Evolutionary conservation across 2,888 invertebrate genomes (phyloP), one percentile per base, ranked within the genome.

Genomic region (Nephrotoma flavescens): DNA sequence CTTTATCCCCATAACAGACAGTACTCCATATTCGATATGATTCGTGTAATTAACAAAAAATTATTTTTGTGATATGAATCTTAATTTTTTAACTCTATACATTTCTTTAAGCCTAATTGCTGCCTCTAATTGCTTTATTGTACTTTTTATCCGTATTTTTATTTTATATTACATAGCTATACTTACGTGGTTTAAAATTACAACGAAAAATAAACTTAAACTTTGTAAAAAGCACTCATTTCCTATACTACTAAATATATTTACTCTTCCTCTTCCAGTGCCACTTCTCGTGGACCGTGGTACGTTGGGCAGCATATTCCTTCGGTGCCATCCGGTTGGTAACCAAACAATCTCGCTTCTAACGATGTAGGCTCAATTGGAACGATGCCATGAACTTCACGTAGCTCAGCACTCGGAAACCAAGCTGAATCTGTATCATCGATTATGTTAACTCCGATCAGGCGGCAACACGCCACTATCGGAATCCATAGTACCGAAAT

Each of bases 401-500:
- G 95, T 0, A 98, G 93, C 89, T 97, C 97, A 44, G 95, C 95
- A 0, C 96, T 96, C 0, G 97, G 97, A 91, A 97, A 98, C 97
- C 97, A 97, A 5, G 97, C 97, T 88, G 97, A 96, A 90, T 97
- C 97, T 87, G 96, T 96, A 89, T 97, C 97, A 86, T 97, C 96
- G 88, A 98, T 95, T 86, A 97, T 94, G 41, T 95, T 94, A 88
- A 96, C 93, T 87, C 96, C 96, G 89, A 96, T 95, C 88, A 95
- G 93, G 9, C 71, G 96, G 92, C 95, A 94, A 88, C 97, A 93
- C 41, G 97, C 97, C 86, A 96, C 93, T 41, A 93, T 93, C 0
- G 97, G 97, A 89, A 98, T 97, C 97, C 97, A 98, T 52, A 97
- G 92, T 86, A 97, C 95, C 0, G 97, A 97, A 6, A 96, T 94